Evolutionary conservation across 92 coral and sea anemone genomes (phyloP), one percentile per base, ranked within the genome.

Genomic region (Ricordea florida): DNA sequence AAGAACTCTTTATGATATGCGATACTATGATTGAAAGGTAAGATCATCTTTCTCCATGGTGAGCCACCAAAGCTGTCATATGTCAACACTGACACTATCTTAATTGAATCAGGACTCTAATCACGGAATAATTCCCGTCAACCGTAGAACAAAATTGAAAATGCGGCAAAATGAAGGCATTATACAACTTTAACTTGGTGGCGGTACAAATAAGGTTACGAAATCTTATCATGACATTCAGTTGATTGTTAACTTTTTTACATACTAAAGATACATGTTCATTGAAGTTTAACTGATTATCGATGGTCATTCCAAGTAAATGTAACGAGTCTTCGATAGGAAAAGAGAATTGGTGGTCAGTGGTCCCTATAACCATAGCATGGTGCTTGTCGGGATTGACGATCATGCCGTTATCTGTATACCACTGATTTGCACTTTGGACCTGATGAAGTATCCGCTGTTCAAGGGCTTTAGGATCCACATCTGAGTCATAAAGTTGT

Each of bases 351-450:
- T 67, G 30, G 31, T 75, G 72, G 10, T 83, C 66, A 48, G 84
- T 76, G 53, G 56, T 85, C 52, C 90, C 90, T 34, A 78, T 13
- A n/a, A 70, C 68, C 75, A 78, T 55, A 2, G 81, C 85, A n/a
- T 77, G 76, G 70, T 84, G 80, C 31, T 84, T 84, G 23, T 20
- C 34, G 37, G 66, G 66, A 18, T 77, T 84, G 6, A 30, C 79
- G 33, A 84, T 69, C 85, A 76, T 84, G 7, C 89, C 84, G 45
- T 77, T 84, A 3, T 58, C 32, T 8, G 13, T 18, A 42, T 76
- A 84, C 80, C 85, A 74, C 37, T 35, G 27, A 36, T 42, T 21
- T 3, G 21, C 57, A 6, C 7, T n/a, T n/a, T 44, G 33, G 8
- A 65, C 38, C 22, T 65, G 32, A 45, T 17, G 53, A n/a, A 8